Evolutionary conservation across 2,888 invertebrate species (phyloP).

Genomic region (Helobdella robusta): DNA sequence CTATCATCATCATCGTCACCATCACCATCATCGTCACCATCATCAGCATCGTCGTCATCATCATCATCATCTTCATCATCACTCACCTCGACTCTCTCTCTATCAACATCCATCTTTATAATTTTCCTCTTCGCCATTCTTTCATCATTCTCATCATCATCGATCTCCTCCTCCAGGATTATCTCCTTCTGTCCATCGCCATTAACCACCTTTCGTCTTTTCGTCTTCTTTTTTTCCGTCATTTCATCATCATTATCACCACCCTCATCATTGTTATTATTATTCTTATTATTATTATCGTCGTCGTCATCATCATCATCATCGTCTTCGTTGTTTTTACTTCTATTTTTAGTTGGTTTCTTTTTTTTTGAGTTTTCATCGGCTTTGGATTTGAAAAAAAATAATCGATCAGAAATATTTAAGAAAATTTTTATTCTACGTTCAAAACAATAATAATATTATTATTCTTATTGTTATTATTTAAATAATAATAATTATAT

Average conservation of each 20-base stretch:
- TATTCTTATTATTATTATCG: not conserved
- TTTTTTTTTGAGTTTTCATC: too few relatives aligned
- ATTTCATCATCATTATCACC: constrained; percentile 11
- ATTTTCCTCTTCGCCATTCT: too few relatives aligned
- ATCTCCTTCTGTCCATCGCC: not conserved
- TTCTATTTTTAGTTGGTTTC: too few relatives aligned
- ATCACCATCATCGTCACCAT: too few relatives aligned
- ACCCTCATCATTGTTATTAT: constrained; percentile 11
- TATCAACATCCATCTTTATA: constrained; percentile 1
- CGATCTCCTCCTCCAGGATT: not conserved
- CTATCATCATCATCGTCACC: too few relatives aligned
- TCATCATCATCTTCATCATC: too few relatives aligned
- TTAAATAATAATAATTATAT: constrained; percentile 55
- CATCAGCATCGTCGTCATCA: too few relatives aligned
- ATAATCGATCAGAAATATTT: too few relatives aligned
- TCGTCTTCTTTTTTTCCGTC: constrained; percentile 1
- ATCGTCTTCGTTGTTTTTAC: constrained; percentile 35
- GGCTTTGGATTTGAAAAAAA: too few relatives aligned
- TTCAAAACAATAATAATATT: constrained; percentile 35
- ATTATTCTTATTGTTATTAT: constrained; percentile 54
- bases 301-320: constrained; percentile 13
- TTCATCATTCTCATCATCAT: not conserved
- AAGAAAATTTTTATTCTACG: too few relatives aligned
- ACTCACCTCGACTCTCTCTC: not conserved
- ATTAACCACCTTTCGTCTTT: not conserved